Conservation (phyloP, 2,113 vertebrate species). For the Trachemys scripta region DNA sequence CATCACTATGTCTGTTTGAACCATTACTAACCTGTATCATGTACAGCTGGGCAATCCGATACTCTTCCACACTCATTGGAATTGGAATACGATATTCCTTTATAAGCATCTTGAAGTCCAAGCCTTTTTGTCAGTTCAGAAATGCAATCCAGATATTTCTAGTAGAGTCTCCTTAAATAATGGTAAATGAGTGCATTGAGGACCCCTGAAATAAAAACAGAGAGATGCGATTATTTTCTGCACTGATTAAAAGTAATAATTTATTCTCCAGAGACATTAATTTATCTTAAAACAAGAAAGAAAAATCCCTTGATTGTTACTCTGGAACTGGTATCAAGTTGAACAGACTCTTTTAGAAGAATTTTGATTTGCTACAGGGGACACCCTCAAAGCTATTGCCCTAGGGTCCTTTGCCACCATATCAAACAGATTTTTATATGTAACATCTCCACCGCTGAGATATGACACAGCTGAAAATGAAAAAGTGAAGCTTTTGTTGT, state of each 20-base stretch:
- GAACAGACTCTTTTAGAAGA: constrained; percentile 9
- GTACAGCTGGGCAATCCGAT: constrained; percentile 97
- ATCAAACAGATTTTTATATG: constrained; percentile 30
- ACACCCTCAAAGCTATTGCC: constrained; percentile 30
- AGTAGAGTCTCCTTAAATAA: constrained; percentile 75
- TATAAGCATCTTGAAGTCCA: constrained; percentile 92
- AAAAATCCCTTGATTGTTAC: constrained; percentile 36
- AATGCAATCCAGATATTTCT: constrained; percentile 69
- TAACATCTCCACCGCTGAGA: constrained; percentile 19
- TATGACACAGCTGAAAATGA: constrained; percentile 34
- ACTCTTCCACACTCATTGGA: constrained; percentile 97
- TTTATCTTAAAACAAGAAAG: constrained; percentile 24
- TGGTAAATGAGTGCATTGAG: constrained; percentile 72
- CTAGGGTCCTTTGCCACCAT: not conserved
- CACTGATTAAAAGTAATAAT: not conserved
- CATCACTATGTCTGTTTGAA: not conserved
- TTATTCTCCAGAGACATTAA: constrained; percentile 25
- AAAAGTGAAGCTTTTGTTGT: constrained; percentile 7
- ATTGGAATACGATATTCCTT: constrained; percentile 98
- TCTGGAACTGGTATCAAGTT: not conserved
- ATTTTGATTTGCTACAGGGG: constrained; percentile 35
- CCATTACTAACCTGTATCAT: constrained; percentile 92
- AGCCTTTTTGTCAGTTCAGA: constrained; percentile 65
- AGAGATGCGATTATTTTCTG: constrained; percentile 56
- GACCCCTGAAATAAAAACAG: constrained; percentile 69